Evolutionary conservation across 1,140 invertebrate species (phyloP), one percentile per base, ranked within the genome.

Genomic region (Macrobrachium nipponense): DNA sequence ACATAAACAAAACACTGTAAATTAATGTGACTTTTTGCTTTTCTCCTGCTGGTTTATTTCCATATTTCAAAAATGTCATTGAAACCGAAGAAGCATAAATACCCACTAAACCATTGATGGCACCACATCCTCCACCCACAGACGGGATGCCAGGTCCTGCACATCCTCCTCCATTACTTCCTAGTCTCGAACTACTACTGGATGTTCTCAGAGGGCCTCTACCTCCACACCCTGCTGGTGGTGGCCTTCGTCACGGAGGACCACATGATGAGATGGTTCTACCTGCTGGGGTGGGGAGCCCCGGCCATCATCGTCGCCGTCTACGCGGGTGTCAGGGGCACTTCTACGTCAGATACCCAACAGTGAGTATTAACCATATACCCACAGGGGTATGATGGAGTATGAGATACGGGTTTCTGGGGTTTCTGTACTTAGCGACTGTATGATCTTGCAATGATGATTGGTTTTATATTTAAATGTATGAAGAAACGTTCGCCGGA

Each of bases 151-250:
- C 95, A 95, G 87, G 91, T 94, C 1, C 92, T 98, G 0, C 96
- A 98, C 92, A 94, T 97, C 11, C 90, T 96, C 14, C 93, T 97
- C 17, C 96, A 98, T 89, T 98, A 97, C 91, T 96, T 97, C 88
- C 93, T 98, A 75, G 92, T 98, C 43, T 96, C 96, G 81, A 98
- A 97, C 92, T 98, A 98, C 91, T 95, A 96, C 82, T 99, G 98
- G 97, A 97, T 97, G 96, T 93, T 98, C 82, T 97, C 96, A 91
- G 96, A 98, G 91, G 92, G 92, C 3, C 89, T 92, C 18, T 92
- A 92, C 85, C 89, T 92, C 8, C 91, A 92, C 84, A 91, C 91
- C 1, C 83, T 92, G 36, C 89, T 92, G 12, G 91, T 91, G 5
- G 87, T 91, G 18, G 90, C 91, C 1, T 92, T 92, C 86, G 90